phyloP scores from a whole-genome alignment of 2,797 vertebrate species.

The Triplophysa bombifrons region DNA sequence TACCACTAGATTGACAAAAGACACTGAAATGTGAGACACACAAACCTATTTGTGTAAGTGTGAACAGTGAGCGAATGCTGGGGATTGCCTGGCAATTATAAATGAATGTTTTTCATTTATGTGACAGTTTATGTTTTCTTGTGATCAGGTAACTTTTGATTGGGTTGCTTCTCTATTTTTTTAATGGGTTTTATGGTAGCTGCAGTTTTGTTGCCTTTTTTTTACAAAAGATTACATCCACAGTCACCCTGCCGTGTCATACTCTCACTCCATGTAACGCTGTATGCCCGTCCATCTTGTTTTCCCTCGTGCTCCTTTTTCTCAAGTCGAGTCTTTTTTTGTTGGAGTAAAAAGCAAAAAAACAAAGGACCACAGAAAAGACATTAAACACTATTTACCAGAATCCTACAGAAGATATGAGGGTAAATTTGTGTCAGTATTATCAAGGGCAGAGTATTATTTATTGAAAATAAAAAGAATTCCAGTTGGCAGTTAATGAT shows the following conservation, averaged over 20 bases:
- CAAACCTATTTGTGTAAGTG: constrained; percentile 51
- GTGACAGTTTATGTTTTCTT: constrained; percentile 54
- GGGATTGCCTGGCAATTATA: constrained; percentile 74
- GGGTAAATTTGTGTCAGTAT: constrained; percentile 45
- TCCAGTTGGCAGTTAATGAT: background rate
- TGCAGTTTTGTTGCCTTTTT: constrained; percentile 68
- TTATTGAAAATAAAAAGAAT: background rate
- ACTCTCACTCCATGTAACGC: constrained; percentile 38
- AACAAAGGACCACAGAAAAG: background rate
- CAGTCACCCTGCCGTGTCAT: constrained; percentile 38
- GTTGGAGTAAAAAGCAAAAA: constrained; percentile 56
- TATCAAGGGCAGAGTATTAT: constrained; percentile 29
- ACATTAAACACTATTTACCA: constrained; percentile 46
- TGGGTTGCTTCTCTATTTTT: constrained; percentile 62
- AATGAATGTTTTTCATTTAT: constrained; percentile 74
- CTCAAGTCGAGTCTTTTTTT: constrained; percentile 32
- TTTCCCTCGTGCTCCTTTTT: constrained; percentile 25
- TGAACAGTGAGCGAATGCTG: constrained; percentile 67
- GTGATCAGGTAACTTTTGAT: constrained; percentile 51
- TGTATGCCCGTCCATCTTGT: constrained; percentile 16
- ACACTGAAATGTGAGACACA: constrained; percentile 65
- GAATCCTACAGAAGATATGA: constrained; percentile 43
- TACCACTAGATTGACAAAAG: constrained; percentile 63
- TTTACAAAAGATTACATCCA: constrained; percentile 55
- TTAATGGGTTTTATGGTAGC: constrained; percentile 63